Conservation (phyloP, 2,888 invertebrate genomes). For the Artemia sinica region DNA sequence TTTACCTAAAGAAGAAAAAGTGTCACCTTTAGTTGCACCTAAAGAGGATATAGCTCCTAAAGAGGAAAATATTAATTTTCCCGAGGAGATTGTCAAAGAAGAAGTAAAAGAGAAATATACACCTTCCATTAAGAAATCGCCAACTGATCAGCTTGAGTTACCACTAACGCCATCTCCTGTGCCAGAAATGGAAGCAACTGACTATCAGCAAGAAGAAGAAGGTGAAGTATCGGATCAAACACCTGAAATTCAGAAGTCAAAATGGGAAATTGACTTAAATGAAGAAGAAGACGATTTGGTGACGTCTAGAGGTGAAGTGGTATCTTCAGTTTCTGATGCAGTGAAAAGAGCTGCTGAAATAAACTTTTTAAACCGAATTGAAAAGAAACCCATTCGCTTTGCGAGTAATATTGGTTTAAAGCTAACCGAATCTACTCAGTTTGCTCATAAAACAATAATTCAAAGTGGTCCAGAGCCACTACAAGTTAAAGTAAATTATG, state of each 20-base stretch:
- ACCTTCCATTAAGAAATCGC: background rate
- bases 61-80: background rate
- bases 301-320: background rate
- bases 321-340: background rate
- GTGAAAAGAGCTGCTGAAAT: background rate
- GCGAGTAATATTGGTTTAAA: background rate
- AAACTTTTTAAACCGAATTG: background rate
- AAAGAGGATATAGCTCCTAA: background rate
- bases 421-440: background rate
- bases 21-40: background rate
- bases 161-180: background rate
- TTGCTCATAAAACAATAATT: background rate
- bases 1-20: background rate
- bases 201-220: background rate
- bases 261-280: background rate
- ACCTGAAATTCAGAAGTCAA: background rate
- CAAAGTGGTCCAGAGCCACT: conserved; percentile 7
- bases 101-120: background rate
- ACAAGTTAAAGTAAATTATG: background rate
- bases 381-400: conserved; percentile 5
- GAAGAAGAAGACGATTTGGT: background rate
- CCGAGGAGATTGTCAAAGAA: background rate
- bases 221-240: conserved; percentile 5
- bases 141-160: background rate
- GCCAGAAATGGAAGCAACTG: background rate